Evolutionary conservation across 2,113 vertebrate genomes (phyloP).

Genomic region (Melierax canorus): DNA sequence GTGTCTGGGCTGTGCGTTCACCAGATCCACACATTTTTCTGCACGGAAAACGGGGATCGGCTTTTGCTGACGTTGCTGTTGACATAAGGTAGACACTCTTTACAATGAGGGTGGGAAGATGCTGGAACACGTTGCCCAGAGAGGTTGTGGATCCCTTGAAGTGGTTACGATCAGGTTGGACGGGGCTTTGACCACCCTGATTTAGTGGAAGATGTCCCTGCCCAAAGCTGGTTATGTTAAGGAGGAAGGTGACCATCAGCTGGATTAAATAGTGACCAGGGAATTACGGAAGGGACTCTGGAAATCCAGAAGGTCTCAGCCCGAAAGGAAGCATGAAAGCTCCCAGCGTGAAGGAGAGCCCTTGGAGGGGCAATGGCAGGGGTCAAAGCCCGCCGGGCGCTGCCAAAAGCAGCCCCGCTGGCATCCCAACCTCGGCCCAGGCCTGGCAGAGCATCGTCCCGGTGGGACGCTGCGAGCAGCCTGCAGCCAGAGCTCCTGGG

Average conservation of each 20-base stretch:
- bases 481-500: too few species aligned
- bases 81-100: neutral
- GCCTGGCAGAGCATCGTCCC: neutral
- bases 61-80: neutral
- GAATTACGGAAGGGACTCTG: neutral
- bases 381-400: neutral
- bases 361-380: neutral
- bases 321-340: neutral
- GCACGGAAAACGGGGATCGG: fast-evolving
- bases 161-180: neutral
- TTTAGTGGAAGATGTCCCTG: neutral
- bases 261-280: neutral
- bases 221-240: neutral
- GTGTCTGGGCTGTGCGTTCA: neutral
- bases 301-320: neutral
- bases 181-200: neutral
- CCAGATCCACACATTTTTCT: neutral
- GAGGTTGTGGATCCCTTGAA: neutral
- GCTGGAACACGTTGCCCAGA: too few species aligned
- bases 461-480: too few species aligned
- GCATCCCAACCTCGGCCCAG: neutral
- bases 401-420: neutral
- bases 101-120: too few species aligned
- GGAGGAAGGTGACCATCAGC: neutral
- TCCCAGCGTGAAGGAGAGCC: neutral